Percentiles rank a stretch among this genome's conserved stretches.
phyloP scores from a whole-genome alignment of 2,888 invertebrate species.

The Thymelicus sylvestris region DNA sequence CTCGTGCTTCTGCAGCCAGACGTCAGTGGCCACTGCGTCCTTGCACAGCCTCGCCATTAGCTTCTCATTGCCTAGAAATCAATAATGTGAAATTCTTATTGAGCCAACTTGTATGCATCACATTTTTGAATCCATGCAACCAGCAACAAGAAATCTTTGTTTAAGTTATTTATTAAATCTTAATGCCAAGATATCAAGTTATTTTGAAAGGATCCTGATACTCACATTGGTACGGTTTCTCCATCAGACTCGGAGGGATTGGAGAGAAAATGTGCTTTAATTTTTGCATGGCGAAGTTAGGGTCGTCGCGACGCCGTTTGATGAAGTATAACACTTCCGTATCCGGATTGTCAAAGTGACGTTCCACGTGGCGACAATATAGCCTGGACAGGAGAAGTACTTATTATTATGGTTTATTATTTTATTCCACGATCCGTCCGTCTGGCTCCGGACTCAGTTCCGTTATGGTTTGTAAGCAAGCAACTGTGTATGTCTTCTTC shows the following conservation, averaged over 20 bases:
- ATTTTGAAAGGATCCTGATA: constrained; percentile 27
- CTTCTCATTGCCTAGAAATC: constrained; percentile 65
- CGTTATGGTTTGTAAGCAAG: too few relatives aligned
- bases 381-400: constrained; percentile 54
- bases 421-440: too few relatives aligned
- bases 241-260: constrained; percentile 62
- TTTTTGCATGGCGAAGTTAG: constrained; percentile 66
- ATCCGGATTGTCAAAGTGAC: constrained; percentile 62
- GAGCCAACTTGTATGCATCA: too few relatives aligned
- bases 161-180: too few relatives aligned
- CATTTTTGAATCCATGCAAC: neutral
- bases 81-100: neutral
- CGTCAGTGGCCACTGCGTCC: constrained; percentile 67
- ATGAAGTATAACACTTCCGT: constrained; percentile 70
- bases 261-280: constrained; percentile 65
- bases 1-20: constrained; percentile 67
- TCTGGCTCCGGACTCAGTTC: too few relatives aligned
- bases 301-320: constrained; percentile 66
- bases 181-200: neutral
- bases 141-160: too few relatives aligned
- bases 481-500: too few relatives aligned
- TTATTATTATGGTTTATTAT: too few relatives aligned
- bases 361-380: constrained; percentile 76
- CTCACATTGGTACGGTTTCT: constrained; percentile 75
- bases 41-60: constrained; percentile 70